Percentiles rank a stretch among this genome's conserved stretches.
Evolutionary conservation across 1,140 invertebrate genomes (phyloP).

Genomic region (Lerema accius): DNA sequence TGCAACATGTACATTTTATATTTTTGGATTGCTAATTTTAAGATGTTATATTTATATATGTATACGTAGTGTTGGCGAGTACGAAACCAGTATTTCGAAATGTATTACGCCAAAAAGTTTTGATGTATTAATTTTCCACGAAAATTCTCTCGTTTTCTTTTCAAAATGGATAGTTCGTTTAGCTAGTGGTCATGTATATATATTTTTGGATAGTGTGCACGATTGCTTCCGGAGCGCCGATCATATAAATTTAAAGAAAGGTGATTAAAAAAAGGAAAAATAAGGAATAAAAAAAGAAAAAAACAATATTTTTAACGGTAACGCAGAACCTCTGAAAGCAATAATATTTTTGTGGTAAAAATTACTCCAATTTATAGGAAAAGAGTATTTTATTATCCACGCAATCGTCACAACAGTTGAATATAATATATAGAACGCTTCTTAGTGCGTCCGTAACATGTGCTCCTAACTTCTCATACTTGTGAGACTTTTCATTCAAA

Average conservation of each 20-base stretch:
- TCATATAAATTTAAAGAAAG: conserved; percentile 49
- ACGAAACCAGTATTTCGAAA: conserved; percentile 77
- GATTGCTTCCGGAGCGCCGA: conserved; percentile 70
- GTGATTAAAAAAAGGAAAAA: conserved; percentile 43
- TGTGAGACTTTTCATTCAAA: conserved; percentile 31
- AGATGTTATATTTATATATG: conserved; percentile 83
- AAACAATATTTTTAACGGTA: conserved; percentile 73
- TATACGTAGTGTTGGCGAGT: conserved; percentile 80
- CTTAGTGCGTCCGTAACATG: conserved; percentile 62
- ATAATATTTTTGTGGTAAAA: conserved; percentile 80
- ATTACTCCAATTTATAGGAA: conserved; percentile 70
- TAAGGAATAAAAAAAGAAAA: conserved; percentile 43
- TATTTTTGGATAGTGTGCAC: conserved; percentile 79
- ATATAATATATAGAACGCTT: conserved; percentile 68
- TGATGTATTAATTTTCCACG: conserved; percentile 80
- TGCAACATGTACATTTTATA: conserved; percentile 81
- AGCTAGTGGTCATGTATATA: conserved; percentile 80
- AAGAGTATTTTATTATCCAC: conserved; percentile 78
- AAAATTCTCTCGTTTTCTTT: conserved; percentile 68
- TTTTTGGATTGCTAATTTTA: conserved; percentile 83
- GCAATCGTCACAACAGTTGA: conserved; percentile 68
- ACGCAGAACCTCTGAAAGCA: conserved; percentile 75
- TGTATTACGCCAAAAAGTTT: conserved; percentile 80
- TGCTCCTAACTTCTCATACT: conserved; percentile 47
- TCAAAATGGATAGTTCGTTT: conserved; percentile 75